Percentiles rank a stretch among this genome's conserved stretches.
phyloP scores from a whole-genome alignment of 2,888 invertebrate genomes.

The Ormyrus thymus region DNA sequence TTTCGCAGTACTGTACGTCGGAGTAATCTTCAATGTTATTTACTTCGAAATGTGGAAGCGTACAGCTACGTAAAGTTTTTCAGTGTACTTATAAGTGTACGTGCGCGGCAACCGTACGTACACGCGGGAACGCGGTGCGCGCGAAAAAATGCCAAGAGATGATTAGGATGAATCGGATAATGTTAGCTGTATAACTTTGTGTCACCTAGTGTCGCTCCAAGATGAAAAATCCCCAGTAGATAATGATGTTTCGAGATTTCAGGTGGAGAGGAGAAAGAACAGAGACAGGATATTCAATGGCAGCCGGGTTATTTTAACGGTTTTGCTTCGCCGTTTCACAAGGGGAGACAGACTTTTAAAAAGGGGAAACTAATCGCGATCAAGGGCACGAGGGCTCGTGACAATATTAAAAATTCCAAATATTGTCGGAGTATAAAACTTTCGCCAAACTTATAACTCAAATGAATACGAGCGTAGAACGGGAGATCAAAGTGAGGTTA shows the following conservation, averaged over 20 bases:
- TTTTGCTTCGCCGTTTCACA: not conserved
- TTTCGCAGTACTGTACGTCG: too few relatives aligned
- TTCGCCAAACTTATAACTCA: too few relatives aligned
- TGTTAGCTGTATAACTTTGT: not conserved
- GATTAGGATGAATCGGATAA: constrained; percentile 20
- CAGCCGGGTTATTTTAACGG: constrained; percentile 16
- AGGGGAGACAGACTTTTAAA: not conserved
- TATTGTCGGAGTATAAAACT: too few relatives aligned
- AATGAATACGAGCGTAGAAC: too few relatives aligned
- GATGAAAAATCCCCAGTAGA: not conserved
- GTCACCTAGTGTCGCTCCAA: constrained; percentile 20
- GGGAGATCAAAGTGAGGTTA: constrained; percentile 55
- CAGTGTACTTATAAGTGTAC: not conserved
- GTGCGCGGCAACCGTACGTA: not conserved
- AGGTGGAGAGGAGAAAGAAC: too few relatives aligned
- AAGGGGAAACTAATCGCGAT: too few relatives aligned
- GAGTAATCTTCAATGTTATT: not conserved
- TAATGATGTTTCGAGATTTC: not conserved
- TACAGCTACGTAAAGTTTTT: too few relatives aligned
- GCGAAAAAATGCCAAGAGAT: constrained; percentile 19
- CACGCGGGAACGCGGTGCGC: not conserved
- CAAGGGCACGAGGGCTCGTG: not conserved
- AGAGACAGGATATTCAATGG: not conserved
- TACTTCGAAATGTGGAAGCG: too few relatives aligned
- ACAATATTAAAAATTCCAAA: not conserved